Base-by-base conservation (phyloP, 2,888 invertebrate species). In the Leptopilina myrica region DNA sequence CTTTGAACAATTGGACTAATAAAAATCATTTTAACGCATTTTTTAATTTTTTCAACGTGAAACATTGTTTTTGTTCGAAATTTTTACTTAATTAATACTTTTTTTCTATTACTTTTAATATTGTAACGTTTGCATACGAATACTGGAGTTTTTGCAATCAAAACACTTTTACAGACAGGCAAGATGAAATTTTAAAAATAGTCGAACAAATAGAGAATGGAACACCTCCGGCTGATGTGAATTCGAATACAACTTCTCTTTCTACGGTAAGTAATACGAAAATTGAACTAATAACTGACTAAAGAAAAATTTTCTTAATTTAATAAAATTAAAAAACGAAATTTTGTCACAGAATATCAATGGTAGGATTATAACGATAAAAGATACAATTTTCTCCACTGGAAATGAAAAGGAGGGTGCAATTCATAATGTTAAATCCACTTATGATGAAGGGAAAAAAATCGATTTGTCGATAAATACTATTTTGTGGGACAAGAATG, bases 391-490 rank as follows among this genome's bases (percentile, higher is more conserved):
- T 0, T 69, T 7, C 26, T 69, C 69, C 15, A 69, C 15, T 12
- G 69, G 69, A 9, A 53, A 49, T 49, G 49, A 49, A 20, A 20
- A 15, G 0, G 26, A 46, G 12, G 69, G 46, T 12, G 49, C n/a
- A 7, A 49, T 69, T 20, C 49, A 69, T 49, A 69, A 20, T 46
- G 20, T 69, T 14, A 46, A 69, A 26, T 20, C 46, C 0, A 49
- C 49, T 49, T 69, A 46, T 49, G 69, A 49, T 12, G 49, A 20
- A 49, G 12, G 0, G 6, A 69, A 12, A 26, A 20, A 49, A 11
- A 67, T 46, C 11, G 67, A 67, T 67, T 46, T 8, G 43, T 67
- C 67, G 15, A 20, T 67, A 15, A 67, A 46, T 20, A 46, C 67
- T 3, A 43, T 67, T 46, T 20, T 67, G 9, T 67, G 46, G 67